Evolutionary conservation across 2,113 vertebrate species (phyloP).

Genomic region (Ptilonorhynchus violaceus): DNA sequence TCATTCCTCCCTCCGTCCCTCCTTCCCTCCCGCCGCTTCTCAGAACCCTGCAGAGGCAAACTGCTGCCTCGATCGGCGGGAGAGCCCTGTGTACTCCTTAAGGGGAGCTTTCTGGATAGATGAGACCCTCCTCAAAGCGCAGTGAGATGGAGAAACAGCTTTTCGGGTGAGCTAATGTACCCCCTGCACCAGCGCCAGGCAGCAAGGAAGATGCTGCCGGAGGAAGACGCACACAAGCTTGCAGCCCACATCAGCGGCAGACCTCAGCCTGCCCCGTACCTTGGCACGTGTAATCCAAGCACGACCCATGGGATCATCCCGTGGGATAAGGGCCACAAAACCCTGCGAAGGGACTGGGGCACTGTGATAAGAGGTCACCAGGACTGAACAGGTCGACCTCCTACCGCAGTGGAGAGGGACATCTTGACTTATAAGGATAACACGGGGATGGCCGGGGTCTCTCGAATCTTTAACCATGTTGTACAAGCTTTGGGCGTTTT

Average conservation of each 20-base stretch:
- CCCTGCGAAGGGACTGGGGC: too few relatives aligned
- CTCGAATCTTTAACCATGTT: neutral
- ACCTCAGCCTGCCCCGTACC: neutral
- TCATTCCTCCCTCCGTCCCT: neutral
- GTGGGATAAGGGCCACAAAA: neutral
- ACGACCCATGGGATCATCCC: neutral
- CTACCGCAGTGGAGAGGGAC: accelerated
- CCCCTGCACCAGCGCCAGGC: accelerated
- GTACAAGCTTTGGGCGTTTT: neutral
- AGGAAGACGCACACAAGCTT: accelerated
- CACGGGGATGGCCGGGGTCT: neutral
- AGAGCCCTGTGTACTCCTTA: neutral
- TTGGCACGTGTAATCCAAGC: accelerated
- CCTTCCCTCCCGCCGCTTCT: neutral
- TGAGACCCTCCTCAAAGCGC: neutral
- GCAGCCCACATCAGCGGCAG: neutral
- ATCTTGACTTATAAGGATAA: neutral
- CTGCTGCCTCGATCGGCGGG: neutral
- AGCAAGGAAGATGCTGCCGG: neutral
- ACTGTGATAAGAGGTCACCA: neutral
- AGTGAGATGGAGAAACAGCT: neutral
- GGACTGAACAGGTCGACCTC: neutral
- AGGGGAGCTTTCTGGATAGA: neutral
- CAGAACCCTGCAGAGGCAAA: neutral
- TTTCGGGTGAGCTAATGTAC: neutral